Percentiles rank a stretch among this genome's conserved stretches.
phyloP scores from a whole-genome alignment of 2,113 vertebrate species.

The Nyctibius bracteatus region DNA sequence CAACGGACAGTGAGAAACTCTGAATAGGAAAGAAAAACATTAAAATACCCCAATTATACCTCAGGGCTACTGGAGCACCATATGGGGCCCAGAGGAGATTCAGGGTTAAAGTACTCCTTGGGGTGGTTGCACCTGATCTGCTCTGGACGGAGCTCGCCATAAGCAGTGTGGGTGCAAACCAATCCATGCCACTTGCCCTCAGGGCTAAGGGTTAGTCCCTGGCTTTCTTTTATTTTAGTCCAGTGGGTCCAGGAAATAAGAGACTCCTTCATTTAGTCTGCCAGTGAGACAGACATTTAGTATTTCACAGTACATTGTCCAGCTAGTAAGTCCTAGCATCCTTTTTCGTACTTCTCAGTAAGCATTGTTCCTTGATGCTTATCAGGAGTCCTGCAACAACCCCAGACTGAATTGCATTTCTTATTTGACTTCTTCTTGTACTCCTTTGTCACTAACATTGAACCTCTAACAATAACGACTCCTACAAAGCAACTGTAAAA shows the following conservation, averaged over 20 bases:
- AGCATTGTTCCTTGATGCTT: neutral
- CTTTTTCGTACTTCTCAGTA: neutral
- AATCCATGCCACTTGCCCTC: neutral
- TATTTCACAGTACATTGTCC: neutral
- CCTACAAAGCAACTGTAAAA: neutral
- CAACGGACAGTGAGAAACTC: neutral
- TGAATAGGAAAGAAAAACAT: neutral
- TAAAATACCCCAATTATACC: neutral
- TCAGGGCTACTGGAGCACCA: neutral
- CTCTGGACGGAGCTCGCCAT: neutral
- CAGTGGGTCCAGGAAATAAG: neutral
- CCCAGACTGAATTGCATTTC: neutral
- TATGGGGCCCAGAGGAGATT: neutral
- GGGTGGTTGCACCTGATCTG: neutral
- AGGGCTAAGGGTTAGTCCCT: neutral
- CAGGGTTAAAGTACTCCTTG: neutral
- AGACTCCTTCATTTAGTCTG: neutral
- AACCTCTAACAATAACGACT: neutral
- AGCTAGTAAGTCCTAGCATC: neutral
- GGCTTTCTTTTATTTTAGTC: neutral
- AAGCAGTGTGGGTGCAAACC: neutral
- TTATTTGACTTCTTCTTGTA: slow-evolving; percentile 8
- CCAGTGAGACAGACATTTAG: neutral
- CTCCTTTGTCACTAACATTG: neutral
- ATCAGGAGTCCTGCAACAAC: neutral